A percentile compares a stretch with the other conserved stretches of the same genome.
Evolutionary conservation across 2,888 invertebrate species (phyloP).

Genomic region (Nomada fucata): DNA sequence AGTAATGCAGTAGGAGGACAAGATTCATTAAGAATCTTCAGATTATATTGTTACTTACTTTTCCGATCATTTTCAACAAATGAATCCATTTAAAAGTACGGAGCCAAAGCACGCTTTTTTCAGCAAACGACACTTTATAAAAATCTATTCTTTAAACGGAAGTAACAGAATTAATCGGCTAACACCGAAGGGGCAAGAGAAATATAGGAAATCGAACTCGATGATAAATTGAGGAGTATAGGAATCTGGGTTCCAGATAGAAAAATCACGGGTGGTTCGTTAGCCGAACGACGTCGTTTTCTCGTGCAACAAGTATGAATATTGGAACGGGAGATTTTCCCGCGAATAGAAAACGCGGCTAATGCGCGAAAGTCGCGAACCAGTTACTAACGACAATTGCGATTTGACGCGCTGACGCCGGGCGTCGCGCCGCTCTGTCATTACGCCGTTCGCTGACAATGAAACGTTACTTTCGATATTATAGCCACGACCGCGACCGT

Average conservation of each 20-base stretch:
- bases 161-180: not conserved
- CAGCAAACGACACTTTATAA: too few species aligned
- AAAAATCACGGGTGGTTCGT: not conserved
- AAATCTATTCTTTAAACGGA: too few species aligned
- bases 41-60: too few species aligned
- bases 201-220: not conserved
- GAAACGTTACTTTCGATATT: conserved; percentile 66
- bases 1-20: too few species aligned
- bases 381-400: conserved; percentile 73
- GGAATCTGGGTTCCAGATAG: conserved; percentile 8
- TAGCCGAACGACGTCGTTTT: not conserved
- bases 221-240: conserved; percentile 27
- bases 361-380: conserved; percentile 71
- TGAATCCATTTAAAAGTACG: too few species aligned
- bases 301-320: not conserved
- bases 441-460: conserved; percentile 70
- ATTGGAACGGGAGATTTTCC: conserved; percentile 48
- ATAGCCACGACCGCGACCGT: not conserved
- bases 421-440: conserved; percentile 74
- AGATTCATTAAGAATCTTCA: too few species aligned
- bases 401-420: conserved; percentile 72
- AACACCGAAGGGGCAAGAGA: not conserved
- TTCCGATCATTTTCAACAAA: too few species aligned
- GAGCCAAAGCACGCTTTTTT: too few species aligned
- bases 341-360: conserved; percentile 71